Percentiles rank a stretch among this genome's conserved stretches.
phyloP scores from a whole-genome alignment of 2,888 invertebrate species.

The Oxycera nigricornis region DNA sequence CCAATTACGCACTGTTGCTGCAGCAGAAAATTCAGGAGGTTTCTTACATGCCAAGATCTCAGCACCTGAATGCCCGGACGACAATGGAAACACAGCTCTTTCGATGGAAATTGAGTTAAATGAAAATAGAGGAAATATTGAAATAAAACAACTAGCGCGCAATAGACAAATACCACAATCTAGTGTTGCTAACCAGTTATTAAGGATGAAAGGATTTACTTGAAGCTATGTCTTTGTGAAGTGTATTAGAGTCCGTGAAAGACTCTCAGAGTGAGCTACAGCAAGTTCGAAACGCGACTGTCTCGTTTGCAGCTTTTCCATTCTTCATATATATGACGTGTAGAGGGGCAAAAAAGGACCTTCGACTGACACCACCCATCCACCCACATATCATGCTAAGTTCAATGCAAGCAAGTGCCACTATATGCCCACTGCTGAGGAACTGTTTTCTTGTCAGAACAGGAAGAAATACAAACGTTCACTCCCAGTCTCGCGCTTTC shows the following conservation, averaged over 20 bases:
- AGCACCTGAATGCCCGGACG: constrained; percentile 21
- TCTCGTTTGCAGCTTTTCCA: constrained; percentile 54
- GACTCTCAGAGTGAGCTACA: constrained; percentile 50
- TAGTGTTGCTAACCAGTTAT: not conserved
- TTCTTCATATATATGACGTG: constrained; percentile 54
- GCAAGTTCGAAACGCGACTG: constrained; percentile 63
- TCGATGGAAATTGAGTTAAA: not conserved
- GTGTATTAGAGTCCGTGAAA: constrained; percentile 25
- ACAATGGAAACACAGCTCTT: not conserved
- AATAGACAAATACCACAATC: too few species aligned
- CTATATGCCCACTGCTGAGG: not conserved
- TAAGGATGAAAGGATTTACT: constrained; percentile 8
- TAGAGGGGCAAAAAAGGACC: constrained; percentile 32
- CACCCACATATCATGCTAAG: constrained; percentile 14
- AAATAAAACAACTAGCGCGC: not conserved
- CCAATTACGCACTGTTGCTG: constrained; percentile 1
- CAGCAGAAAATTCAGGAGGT: not conserved
- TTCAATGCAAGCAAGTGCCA: not conserved
- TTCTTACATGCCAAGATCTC: not conserved
- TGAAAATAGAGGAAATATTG: not conserved
- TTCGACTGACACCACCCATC: constrained; percentile 38
- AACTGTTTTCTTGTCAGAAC: not conserved
- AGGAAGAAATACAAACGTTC: constrained; percentile 12
- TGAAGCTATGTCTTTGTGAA: not conserved
- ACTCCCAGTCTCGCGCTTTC: constrained; percentile 31